Base-by-base conservation (phyloP, 2,888 invertebrate genomes). In the Phyto melanocephala region DNA sequence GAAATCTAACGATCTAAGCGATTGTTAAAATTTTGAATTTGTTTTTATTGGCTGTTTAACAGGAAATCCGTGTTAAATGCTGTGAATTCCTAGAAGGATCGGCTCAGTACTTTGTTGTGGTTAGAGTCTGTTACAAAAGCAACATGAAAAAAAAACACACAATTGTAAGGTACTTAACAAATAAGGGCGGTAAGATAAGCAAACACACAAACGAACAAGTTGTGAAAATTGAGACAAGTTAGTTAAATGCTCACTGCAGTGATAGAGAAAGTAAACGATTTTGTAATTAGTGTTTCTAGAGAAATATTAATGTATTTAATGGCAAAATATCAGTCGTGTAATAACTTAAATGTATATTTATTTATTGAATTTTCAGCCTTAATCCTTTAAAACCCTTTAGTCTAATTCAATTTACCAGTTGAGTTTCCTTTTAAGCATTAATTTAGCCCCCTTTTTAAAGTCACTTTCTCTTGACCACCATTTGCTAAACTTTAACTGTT, bases 61-160 rank as follows among this genome's bases (percentile, higher is more conserved):
- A 79, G 82, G 79, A 82, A 82, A 79, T 82, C 82, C 75, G 70
- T 70, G 45, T 47, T 42, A 70, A n/a, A 65, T 50, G 28, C 58
- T 81, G 37, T 52, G 20, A 78, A 78, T 82, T 82, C 81, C 52
- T 35, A 52, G 81, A 82, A 82, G 78, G 78, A 82, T 78, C 78
- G 58, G 35, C 15, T 54, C 6, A 8, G 47, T 47, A 58, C 79
- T 82, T 82, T 82, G 71, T 79, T 71, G 79, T 79, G 78, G 75
- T 60, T 60, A 37, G 10, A 33, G 22, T 13, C 1, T 15, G 2
- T 20, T 5, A 11, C 22, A 10, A 10, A 2, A 17, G 2, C 5
- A n/a, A 42, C 15, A 2, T n/a, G 3, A 13, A 42, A 15, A 15
- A 4, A n/a, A 13, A 6, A 13, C 1, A 52, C 7, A 13, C 5